A percentile compares a stretch with the other conserved stretches of the same genome.
phyloP scores from a whole-genome alignment of 2,888 invertebrate species.

The Drosophila neotestacea region DNA sequence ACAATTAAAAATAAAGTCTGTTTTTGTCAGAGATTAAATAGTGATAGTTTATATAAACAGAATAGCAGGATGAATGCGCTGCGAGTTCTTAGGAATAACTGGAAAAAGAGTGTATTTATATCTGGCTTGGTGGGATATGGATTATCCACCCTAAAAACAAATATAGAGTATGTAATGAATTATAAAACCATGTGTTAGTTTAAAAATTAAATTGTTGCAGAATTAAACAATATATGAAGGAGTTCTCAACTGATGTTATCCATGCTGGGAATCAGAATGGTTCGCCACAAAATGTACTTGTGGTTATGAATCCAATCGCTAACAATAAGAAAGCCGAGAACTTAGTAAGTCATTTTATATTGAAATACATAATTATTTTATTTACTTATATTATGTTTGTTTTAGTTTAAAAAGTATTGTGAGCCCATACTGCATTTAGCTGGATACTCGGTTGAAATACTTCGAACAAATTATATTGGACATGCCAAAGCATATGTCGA shows the following conservation, averaged over 20 bases:
- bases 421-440: constrained; percentile 97
- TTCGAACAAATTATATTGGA: constrained; percentile 94
- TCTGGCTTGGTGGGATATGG: constrained; percentile 90
- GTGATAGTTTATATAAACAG: constrained; percentile 35
- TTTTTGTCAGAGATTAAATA: constrained; percentile 1
- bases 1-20: constrained; percentile 1
- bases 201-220: constrained; percentile 85
- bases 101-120: constrained; percentile 94
- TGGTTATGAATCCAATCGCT: constrained; percentile 96
- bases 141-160: constrained; percentile 88
- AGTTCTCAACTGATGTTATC: constrained; percentile 91
- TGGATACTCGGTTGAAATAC: constrained; percentile 91
- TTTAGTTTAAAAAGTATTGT: constrained; percentile 94
- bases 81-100: constrained; percentile 86
- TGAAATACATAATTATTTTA: neutral
- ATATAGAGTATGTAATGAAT: constrained; percentile 89
- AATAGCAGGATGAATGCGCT: constrained; percentile 52
- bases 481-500: constrained; percentile 94
- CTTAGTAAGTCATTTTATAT: constrained; percentile 53
- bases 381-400: neutral
- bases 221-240: constrained; percentile 91
- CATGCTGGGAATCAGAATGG: constrained; percentile 89
- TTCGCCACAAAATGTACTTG: constrained; percentile 91
- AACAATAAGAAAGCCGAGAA: constrained; percentile 89
- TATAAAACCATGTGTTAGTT: neutral